Conservation (phyloP, 23 tunicate genomes). For the Trididemnum clinides region DNA sequence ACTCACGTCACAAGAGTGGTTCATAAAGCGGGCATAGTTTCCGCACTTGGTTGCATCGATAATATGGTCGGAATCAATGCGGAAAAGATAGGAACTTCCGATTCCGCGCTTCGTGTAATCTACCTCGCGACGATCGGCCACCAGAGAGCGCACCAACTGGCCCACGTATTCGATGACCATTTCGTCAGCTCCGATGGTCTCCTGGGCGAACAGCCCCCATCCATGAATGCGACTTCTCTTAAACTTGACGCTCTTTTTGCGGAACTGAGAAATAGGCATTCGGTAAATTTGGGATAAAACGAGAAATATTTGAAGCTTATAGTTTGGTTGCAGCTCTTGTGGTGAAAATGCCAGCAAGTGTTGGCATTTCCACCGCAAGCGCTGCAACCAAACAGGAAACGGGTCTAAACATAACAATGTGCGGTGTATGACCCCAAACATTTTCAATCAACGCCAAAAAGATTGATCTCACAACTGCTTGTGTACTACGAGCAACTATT, state of each 20-base stretch:
- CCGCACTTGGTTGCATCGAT: slow-evolving; percentile 97
- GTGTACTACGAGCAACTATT: too few relatives aligned
- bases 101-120: slow-evolving; percentile 89
- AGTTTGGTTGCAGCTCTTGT: background rate
- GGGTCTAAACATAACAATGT: background rate
- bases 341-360: background rate
- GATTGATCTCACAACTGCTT: too few relatives aligned
- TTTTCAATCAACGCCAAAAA: too few relatives aligned
- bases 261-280: slow-evolving; percentile 44
- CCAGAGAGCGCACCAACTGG: slow-evolving; percentile 75
- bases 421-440: too few relatives aligned
- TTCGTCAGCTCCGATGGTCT: slow-evolving; percentile 93
- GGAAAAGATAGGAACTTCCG: slow-evolving; percentile 95
- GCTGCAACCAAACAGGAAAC: background rate
- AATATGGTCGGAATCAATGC: slow-evolving; percentile 90
- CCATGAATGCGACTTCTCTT: slow-evolving; percentile 90
- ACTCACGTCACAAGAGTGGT: slow-evolving; percentile 96
- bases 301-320: background rate
- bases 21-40: slow-evolving; percentile 95
- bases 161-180: slow-evolving; percentile 99
- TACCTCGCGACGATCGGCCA: slow-evolving; percentile 88
- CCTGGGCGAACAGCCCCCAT: slow-evolving; percentile 96
- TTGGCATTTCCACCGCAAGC: background rate
- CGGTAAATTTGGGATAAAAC: background rate
- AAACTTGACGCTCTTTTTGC: slow-evolving; percentile 94